Conservation (phyloP, 92 coral and sea anemone genomes). For the Palythoa grandiflora region DNA sequence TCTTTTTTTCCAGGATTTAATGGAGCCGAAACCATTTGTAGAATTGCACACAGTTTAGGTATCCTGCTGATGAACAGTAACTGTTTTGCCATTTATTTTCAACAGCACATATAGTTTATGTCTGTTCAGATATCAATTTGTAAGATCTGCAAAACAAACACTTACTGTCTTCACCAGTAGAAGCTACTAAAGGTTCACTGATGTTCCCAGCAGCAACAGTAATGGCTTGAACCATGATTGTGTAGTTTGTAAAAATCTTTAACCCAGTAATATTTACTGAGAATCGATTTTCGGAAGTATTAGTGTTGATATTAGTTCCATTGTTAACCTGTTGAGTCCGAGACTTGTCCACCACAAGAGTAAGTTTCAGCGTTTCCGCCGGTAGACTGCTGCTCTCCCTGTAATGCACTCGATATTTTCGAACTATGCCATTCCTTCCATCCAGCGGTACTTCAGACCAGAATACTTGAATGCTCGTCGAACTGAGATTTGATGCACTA, state of each 20-base stretch:
- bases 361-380: constrained; percentile 7
- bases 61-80: too few species aligned
- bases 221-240: constrained; percentile 20
- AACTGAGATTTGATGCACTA: constrained; percentile 20
- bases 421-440: constrained; percentile 53
- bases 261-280: constrained; percentile 21
- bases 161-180: constrained; percentile 47
- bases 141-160: not conserved
- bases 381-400: constrained; percentile 10
- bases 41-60: too few species aligned
- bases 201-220: constrained; percentile 1
- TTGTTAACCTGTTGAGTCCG: not conserved
- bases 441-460: constrained; percentile 51
- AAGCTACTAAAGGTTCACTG: constrained; percentile 6
- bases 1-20: too few species aligned
- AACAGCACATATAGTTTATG: too few species aligned
- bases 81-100: too few species aligned
- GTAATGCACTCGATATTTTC: constrained; percentile 37
- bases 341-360: constrained; percentile 23
- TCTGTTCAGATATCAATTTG: too few species aligned
- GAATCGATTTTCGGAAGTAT: not conserved
- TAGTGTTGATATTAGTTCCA: not conserved
- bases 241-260: constrained; percentile 39
- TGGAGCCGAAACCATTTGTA: too few species aligned
- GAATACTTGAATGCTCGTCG: constrained; percentile 38